Evolutionary conservation across 23 tunicate species (phyloP).

Genomic region (Corella eumyota): DNA sequence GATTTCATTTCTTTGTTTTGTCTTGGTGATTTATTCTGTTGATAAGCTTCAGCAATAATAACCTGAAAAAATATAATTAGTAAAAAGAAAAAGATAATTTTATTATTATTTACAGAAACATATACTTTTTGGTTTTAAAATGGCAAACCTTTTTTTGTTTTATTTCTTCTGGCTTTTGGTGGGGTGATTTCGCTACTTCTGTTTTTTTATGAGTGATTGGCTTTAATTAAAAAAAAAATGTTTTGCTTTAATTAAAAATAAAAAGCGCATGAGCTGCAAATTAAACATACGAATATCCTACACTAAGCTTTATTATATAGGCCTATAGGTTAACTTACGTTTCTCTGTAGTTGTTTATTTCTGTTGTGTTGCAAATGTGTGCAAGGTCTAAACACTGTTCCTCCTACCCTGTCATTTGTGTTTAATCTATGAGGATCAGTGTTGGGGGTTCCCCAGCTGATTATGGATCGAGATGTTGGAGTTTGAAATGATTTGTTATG

Average conservation of each 20-base stretch:
- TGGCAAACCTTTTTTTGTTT: no score
- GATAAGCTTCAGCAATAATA: not conserved
- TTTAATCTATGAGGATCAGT: conserved; percentile 55
- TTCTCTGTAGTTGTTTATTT: no score
- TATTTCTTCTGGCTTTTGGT: not conserved
- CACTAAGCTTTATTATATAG: no score
- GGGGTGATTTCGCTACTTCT: not conserved
- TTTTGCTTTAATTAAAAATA: no score
- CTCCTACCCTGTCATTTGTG: conserved; percentile 40
- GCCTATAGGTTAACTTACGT: no score
- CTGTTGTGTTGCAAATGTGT: conserved; percentile 59
- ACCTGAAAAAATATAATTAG: not conserved
- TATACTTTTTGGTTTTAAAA: not conserved
- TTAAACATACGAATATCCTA: no score
- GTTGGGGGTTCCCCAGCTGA: conserved; percentile 81
- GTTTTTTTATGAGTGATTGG: no score
- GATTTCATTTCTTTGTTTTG: no score
- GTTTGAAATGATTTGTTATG: conserved; percentile 12
- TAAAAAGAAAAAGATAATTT: not conserved
- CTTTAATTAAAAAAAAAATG: no score
- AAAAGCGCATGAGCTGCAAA: no score
- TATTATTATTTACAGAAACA: not conserved
- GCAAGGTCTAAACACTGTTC: conserved; percentile 70
- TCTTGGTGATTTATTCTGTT: not conserved
- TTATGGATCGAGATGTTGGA: conserved; percentile 45